Base-by-base conservation (phyloP, 1,140 invertebrate genomes). In the Portunus trituberculatus region DNA sequence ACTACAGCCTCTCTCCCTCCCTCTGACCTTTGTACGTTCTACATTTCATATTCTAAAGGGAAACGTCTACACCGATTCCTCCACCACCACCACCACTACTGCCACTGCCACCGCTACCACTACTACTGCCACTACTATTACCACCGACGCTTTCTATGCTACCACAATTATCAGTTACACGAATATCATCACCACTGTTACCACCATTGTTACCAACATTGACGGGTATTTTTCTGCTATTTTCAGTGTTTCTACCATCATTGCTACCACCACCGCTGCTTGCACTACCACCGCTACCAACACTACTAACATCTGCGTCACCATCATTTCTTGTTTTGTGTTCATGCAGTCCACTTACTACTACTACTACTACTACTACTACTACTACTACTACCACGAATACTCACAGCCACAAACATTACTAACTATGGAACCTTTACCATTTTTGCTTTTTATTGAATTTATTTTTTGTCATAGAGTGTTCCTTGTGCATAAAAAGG, bases 1-100 rank as follows among this genome's bases (percentile, higher is more conserved):
- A 39, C 39, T 7, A 59, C 52, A 59, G 12, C 10, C 52, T n/a
- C 67, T 8, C 67, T 59, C 67, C 20, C 67, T 20, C 46, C 32
- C 87, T 89, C 39, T 89, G 39, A 89, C 67, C 67, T 76, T 76
- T 76, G 67, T n/a, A 76, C 67, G 67, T 76, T 76, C n/a, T n/a
- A 76, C 67, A 76, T 76, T 76, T 76, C 67, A n/a, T 76, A 76
- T 76, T 76, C 67, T 76, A 76, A 76, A 76, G 67, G 67, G 67
- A 76, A 25, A 76, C 67, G 20, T 76, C 67, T 76, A n/a, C 67
- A 76, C 67, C 67, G n/a, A n/a, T 76, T n/a, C 67, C 67, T 20
- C 67, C 67, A 76, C 67, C 25, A 76, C 67, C 67, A 76, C n/a
- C 67, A 76, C 67, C 67, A n/a, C n/a, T 2, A 76, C 67, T 2